Base-by-base conservation (phyloP, 2,113 vertebrate species). In the Bufo gargarizans region DNA sequence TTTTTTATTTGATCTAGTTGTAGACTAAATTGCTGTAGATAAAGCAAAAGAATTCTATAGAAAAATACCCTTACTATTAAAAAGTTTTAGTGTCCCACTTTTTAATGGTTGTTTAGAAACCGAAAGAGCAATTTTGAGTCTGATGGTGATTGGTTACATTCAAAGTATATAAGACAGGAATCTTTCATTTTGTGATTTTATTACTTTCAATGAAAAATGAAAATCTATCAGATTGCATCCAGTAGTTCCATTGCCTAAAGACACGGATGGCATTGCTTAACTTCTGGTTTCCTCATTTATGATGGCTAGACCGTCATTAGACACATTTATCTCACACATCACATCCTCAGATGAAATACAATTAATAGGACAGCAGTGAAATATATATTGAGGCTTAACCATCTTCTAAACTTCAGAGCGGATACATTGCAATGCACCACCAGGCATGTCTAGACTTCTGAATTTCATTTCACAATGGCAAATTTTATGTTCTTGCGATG, bases 381-480 rank as follows among this genome's bases (percentile, higher is more conserved):
- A 88, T 88, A 82, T 82, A 82, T 78, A 86, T 86, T 63, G 85
- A 77, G 74, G 45, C 85, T 77, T 86, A 86, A 86, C 72, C 74
- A 86, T 72, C 86, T 82, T 88, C 33, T 50, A 82, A 82, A 82
- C 53, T 76, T 83, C 69, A 88, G 79, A 33, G 58, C 33, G 56
- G 55, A 56, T 61, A 77, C 80, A 88, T 82, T 76, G 79, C 79
- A 50, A 82, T 83, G 67, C 86, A 88, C 77, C 77, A 83, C 79
- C 69, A 88, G 86, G 79, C 86, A 74, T 88, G 86, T 88, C 86
- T 88, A 83, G 86, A 88, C 86, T 63, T 65, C 71, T 63, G 80
- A 88, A 88, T 88, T 88, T 88, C 86, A 88, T 88, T 88, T 88
- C 79, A 77, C 77, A 88, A 82, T 82, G 80, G 86, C 79, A 76